Evolutionary conservation across 2,888 invertebrate species (phyloP).

Genomic region (Conops quadrifasciatus): DNA sequence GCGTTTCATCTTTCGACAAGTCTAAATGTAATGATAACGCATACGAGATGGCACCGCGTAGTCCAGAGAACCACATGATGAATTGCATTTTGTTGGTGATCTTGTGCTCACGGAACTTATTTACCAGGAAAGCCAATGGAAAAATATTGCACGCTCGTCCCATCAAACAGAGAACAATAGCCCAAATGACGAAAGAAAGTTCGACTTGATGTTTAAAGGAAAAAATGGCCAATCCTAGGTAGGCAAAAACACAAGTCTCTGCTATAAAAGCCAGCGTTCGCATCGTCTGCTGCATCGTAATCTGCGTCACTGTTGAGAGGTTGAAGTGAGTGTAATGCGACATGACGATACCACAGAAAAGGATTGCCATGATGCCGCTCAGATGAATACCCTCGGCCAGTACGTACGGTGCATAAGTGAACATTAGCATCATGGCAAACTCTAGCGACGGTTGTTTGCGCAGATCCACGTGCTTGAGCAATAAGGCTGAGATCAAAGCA

Average conservation of each 20-base stretch:
- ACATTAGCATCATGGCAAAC: slow-evolving; percentile 98
- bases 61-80: slow-evolving; percentile 98
- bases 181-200: slow-evolving; percentile 92
- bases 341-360: slow-evolving; percentile 99
- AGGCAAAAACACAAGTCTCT: slow-evolving; percentile 99
- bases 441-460: slow-evolving; percentile 97
- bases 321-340: slow-evolving; percentile 99
- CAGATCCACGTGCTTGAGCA: slow-evolving; percentile 94
- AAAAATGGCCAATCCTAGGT: slow-evolving; percentile 77
- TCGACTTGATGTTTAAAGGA: slow-evolving; percentile 95
- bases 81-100: slow-evolving; percentile 99
- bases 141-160: slow-evolving; percentile 98
- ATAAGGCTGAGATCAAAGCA: slow-evolving; percentile 90
- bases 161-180: slow-evolving; percentile 87
- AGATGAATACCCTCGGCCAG: slow-evolving; percentile 95
- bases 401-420: slow-evolving; percentile 98
- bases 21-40: slow-evolving; percentile 95
- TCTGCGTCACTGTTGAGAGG: slow-evolving; percentile 96
- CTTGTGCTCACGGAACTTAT: slow-evolving; percentile 96
- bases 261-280: slow-evolving; percentile 94
- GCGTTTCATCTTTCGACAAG: slow-evolving; percentile 86
- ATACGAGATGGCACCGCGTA: slow-evolving; percentile 97
- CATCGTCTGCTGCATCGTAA: slow-evolving; percentile 99
- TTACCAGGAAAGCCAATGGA: slow-evolving; percentile 90
- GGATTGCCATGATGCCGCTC: slow-evolving; percentile 98